phyloP scores from a whole-genome alignment of 2,797 vertebrate species.

The Tenualosa ilisha region DNA sequence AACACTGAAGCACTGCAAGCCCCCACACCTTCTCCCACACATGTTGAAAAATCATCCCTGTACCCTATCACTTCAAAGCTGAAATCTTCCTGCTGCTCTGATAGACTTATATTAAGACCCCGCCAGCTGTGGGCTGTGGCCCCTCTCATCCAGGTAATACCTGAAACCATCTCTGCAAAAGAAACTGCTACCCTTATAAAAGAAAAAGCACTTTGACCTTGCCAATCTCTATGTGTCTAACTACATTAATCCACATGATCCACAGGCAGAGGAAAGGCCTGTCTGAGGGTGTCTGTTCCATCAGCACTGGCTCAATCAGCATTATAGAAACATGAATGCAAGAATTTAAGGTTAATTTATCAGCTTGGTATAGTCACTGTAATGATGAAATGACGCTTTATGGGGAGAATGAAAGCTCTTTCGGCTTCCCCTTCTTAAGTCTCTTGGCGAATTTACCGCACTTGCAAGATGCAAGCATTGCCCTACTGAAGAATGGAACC shows the following conservation, averaged over 20 bases:
- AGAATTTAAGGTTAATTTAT: too few relatives aligned
- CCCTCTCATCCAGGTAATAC: not conserved
- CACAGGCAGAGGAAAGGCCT: not conserved
- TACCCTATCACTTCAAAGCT: not conserved
- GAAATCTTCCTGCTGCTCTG: not conserved
- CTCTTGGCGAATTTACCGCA: too few relatives aligned
- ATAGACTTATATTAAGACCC: not conserved
- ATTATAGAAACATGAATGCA: too few relatives aligned
- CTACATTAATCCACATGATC: not conserved
- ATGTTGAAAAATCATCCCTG: not conserved
- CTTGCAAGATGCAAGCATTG: too few relatives aligned
- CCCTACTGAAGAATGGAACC: too few relatives aligned
- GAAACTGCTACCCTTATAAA: not conserved
- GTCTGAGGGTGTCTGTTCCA: not conserved
- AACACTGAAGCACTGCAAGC: not conserved
- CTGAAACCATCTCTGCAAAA: not conserved
- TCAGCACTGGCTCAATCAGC: not conserved
- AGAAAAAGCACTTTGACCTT: not conserved
- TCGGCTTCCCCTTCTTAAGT: too few relatives aligned
- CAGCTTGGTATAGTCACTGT: too few relatives aligned
- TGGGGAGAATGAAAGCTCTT: too few relatives aligned
- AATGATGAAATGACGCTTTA: too few relatives aligned
- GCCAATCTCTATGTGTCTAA: not conserved
- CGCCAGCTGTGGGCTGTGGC: not conserved
- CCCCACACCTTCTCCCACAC: not conserved